Evolutionary conservation across 2,797 vertebrate genomes (phyloP), one percentile per base, ranked within the genome.

Genomic region (Enteromius paludinosus): DNA sequence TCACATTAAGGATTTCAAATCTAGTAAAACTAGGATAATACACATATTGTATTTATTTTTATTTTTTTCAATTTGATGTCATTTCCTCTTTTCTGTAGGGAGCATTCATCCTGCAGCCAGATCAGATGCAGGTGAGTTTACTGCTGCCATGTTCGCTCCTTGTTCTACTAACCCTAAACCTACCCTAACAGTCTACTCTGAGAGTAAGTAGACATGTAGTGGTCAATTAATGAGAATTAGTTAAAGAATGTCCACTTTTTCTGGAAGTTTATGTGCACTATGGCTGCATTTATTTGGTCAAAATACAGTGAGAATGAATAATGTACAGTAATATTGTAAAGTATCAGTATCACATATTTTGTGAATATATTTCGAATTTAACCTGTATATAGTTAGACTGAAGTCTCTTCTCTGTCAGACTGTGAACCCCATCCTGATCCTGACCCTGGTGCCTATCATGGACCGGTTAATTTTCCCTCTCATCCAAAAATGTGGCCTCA

Each of bases 61-160:
- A 1, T 30, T 30, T 30, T 30, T 0, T 73, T 4, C 2, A 14
- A 33, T 1, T 11, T 2, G 0, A 62, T 49, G 23, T 78, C 0
- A 0, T 79, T 77, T 47, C 43, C 71, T 43, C 83, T 12, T 90
- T 59, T 89, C 61, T 91, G 47, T 88, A 99, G 97, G 97, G 96
- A 61, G 0, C 10, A 2, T 14, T 98, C 23, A 86, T 95, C 41
- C 89, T 99, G 83, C 96, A 98, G 89, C 98, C 98, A 0, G 98
- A 99, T 86, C 98, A 99, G 89, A 99, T 99, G 97, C 98, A 98
- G 95, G 98, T 99, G 90, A 83, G 81, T 78, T 52, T 69, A n/a
- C 43, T 52, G 41, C 77, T 14, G 3, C 43, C 3, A 20, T 35
- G 62, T 65, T 65, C 15, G 59, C 59, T 3, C 6, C 25, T 43